Conservation (phyloP, 2,888 invertebrate species). For the Esperia sulphurella region DNA sequence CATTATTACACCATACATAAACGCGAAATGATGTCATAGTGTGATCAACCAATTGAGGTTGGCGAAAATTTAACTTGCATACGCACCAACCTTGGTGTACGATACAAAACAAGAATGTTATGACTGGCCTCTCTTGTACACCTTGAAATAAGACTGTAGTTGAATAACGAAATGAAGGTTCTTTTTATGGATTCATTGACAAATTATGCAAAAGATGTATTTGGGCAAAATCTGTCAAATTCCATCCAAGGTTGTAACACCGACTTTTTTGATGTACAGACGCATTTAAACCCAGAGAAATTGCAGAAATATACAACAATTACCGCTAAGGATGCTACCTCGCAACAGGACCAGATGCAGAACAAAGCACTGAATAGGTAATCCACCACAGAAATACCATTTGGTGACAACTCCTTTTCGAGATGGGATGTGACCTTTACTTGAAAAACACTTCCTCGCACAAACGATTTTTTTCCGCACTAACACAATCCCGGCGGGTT, state of each 20-base stretch:
- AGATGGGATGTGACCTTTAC: slow-evolving; percentile 62
- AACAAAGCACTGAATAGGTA: slow-evolving; percentile 45
- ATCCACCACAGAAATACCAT: slow-evolving; percentile 56
- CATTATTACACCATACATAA: neutral
- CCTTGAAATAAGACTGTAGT: neutral
- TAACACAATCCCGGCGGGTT: slow-evolving; percentile 35
- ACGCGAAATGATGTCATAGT: neutral
- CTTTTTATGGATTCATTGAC: slow-evolving; percentile 1
- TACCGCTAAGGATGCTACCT: neutral
- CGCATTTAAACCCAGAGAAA: neutral
- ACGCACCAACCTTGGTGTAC: neutral
- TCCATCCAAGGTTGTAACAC: slow-evolving; percentile 8
- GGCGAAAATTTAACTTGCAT: neutral
- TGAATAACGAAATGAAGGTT: neutral
- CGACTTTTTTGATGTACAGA: neutral
- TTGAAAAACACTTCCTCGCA: slow-evolving; percentile 53
- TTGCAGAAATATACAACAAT: neutral
- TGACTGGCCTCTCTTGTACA: neutral
- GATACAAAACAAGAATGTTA: neutral
- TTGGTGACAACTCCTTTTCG: slow-evolving; percentile 38
- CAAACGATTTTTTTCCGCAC: slow-evolving; percentile 37
- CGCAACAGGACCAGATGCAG: slow-evolving; percentile 12
- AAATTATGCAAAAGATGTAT: slow-evolving; percentile 4
- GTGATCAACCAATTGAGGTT: neutral
- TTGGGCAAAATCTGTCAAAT: slow-evolving; percentile 5